A percentile compares a stretch with the other conserved stretches of the same genome.
phyloP scores from a whole-genome alignment of 2,888 invertebrate genomes.

The Noctua fimbriata region DNA sequence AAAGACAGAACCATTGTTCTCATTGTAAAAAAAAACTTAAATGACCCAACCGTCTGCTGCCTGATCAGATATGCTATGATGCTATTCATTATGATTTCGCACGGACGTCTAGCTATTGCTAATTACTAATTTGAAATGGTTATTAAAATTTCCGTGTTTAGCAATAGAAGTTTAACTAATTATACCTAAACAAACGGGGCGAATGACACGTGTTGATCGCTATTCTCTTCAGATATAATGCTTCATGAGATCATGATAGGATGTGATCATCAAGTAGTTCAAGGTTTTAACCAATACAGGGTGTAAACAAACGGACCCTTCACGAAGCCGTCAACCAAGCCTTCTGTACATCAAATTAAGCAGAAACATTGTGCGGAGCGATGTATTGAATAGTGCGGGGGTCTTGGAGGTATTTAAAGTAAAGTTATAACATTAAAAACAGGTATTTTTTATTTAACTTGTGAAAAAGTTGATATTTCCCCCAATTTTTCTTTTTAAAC shows the following conservation, averaged over 20 bases:
- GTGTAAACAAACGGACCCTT: neutral
- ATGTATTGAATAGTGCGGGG: too few species aligned
- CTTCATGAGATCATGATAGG: neutral
- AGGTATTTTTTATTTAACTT: too few species aligned
- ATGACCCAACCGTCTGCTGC: neutral
- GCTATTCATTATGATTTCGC: neutral
- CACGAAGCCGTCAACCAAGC: neutral
- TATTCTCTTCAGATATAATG: neutral
- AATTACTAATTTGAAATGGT: conserved; percentile 16
- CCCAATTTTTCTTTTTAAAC: too few species aligned
- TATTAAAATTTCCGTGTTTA: neutral
- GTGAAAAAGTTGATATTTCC: too few species aligned
- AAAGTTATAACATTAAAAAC: too few species aligned
- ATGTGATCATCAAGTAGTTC: neutral
- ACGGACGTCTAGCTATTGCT: conserved; percentile 5
- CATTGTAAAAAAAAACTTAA: neutral
- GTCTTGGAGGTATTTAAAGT: too few species aligned
- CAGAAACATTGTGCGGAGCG: too few species aligned
- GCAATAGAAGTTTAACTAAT: neutral
- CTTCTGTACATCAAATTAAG: too few species aligned
- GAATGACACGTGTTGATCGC: conserved; percentile 6
- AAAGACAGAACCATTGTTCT: neutral
- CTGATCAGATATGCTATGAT: neutral
- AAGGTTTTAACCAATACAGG: neutral
- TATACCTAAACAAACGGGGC: neutral